Evolutionary conservation across 2,797 vertebrate genomes (phyloP).

Genomic region (Euphonia xanthogaster): DNA sequence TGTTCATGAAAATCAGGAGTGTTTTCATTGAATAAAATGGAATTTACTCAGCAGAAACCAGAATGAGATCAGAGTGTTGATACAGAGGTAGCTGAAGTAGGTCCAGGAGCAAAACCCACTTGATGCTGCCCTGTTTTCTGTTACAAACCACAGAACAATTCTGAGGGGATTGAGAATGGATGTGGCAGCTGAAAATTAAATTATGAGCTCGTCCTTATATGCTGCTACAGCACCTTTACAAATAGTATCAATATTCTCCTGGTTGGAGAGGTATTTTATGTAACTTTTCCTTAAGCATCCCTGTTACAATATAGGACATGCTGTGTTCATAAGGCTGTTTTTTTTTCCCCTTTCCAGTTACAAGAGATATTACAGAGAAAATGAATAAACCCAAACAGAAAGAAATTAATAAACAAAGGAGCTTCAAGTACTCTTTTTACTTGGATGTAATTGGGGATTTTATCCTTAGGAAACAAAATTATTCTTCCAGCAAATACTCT

Average conservation of each 20-base stretch:
- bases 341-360: background rate
- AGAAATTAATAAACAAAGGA: background rate
- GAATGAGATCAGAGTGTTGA: background rate
- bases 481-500: background rate
- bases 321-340: no score
- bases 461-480: background rate
- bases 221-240: background rate
- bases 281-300: background rate
- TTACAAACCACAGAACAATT: background rate
- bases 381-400: background rate
- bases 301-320: background rate
- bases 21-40: background rate
- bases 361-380: background rate
- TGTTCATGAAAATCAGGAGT: background rate
- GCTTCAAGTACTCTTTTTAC: background rate
- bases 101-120: background rate
- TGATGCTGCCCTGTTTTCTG: background rate
- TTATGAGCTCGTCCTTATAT: background rate
- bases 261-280: background rate
- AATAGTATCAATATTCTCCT: background rate
- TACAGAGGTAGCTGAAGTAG: background rate
- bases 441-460: background rate
- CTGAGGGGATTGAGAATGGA: background rate
- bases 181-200: background rate
- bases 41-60: background rate